phyloP scores from a whole-genome alignment of 1,140 invertebrate genomes.

The Zophobas atratus region DNA sequence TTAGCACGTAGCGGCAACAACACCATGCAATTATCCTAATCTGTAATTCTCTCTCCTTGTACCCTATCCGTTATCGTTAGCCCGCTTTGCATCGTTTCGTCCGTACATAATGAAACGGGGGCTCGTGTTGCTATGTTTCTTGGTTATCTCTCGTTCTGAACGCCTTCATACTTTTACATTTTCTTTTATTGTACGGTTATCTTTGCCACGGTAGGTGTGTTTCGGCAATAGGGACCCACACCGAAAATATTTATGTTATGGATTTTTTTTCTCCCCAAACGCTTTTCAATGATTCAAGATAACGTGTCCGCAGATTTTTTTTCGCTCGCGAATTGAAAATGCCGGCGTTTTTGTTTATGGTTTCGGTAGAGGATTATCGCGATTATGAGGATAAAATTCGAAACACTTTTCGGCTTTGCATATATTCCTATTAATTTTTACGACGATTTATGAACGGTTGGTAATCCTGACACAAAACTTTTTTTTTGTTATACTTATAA shows the following conservation, averaged over 20 bases:
- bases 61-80: slow-evolving; percentile 33
- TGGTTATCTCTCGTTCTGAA: slow-evolving; percentile 38
- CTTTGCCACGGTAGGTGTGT: slow-evolving; percentile 37
- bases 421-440: too few species aligned
- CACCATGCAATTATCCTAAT: slow-evolving; percentile 46
- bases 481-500: too few species aligned
- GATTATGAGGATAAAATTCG: too few species aligned
- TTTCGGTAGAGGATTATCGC: too few species aligned
- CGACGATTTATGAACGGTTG: too few species aligned
- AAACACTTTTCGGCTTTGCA: too few species aligned
- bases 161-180: slow-evolving; percentile 43
- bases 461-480: too few species aligned
- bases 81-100: slow-evolving; percentile 31
- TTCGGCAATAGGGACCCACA: slow-evolving; percentile 32
- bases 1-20: slow-evolving; percentile 44
- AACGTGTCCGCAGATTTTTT: slow-evolving; percentile 35
- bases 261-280: slow-evolving; percentile 30
- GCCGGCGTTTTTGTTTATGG: neutral
- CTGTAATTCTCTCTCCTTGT: slow-evolving; percentile 45
- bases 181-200: slow-evolving; percentile 43
- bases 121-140: slow-evolving; percentile 38
- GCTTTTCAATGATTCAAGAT: slow-evolving; percentile 43
- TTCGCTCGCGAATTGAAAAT: slow-evolving; percentile 24
- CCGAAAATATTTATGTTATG: slow-evolving; percentile 37
- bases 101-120: slow-evolving; percentile 31